Evolutionary conservation across 2,113 vertebrate species (phyloP).

Genomic region (Laticauda laticaudata): DNA sequence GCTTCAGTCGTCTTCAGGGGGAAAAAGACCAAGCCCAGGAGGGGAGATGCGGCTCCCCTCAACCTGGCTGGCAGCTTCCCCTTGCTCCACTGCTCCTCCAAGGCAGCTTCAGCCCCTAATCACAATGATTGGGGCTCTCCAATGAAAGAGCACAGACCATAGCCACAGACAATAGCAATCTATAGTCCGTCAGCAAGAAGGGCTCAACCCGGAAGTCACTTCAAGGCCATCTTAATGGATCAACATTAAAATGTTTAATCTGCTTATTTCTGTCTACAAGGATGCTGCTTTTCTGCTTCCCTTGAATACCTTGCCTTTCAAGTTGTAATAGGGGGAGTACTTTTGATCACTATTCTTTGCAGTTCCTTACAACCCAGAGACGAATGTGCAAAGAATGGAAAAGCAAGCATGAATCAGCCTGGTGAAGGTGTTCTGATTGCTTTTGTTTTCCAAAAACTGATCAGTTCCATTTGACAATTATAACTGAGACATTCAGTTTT

Average conservation of each 20-base stretch:
- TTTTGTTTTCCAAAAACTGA: conserved; percentile 1
- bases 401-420: background rate
- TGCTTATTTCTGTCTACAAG: background rate
- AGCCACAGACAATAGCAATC: too few relatives aligned
- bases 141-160: too few relatives aligned
- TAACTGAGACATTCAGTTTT: background rate
- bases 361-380: background rate
- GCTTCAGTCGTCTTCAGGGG: too few relatives aligned
- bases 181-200: too few relatives aligned
- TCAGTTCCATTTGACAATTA: background rate
- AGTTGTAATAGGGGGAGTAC: background rate
- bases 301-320: background rate
- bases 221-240: background rate
- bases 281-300: background rate
- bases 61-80: too few relatives aligned
- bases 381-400: background rate
- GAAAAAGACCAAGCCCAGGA: too few relatives aligned
- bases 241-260: background rate
- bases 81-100: too few relatives aligned
- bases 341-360: background rate
- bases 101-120: too few relatives aligned
- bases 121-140: too few relatives aligned
- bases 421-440: background rate
- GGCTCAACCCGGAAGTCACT: too few relatives aligned
- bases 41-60: too few relatives aligned